Base-by-base conservation (phyloP, 2,888 invertebrate genomes). In the Gasteruption jaculator region DNA sequence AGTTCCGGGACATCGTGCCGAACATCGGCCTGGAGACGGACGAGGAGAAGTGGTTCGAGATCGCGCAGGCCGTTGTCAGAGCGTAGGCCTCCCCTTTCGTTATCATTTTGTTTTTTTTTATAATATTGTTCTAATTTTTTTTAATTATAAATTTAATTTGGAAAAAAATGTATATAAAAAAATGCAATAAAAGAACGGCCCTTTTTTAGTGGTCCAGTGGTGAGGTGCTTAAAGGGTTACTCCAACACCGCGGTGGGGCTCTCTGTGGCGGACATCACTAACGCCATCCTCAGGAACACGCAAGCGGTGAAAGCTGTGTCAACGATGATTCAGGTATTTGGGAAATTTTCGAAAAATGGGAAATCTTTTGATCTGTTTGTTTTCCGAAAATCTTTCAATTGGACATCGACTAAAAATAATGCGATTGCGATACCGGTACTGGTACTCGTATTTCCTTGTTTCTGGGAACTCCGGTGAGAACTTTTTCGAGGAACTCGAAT, bases 151-250 rank as follows among this genome's bases (percentile, higher is more conserved):
- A 24, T 7, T 14, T 8, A 5, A 2, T 24, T 10, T 16, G n/a
- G 2, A n/a, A 33, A 16, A 33, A 4, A 4, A n/a, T n/a, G n/a
- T n/a, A n/a, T n/a, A n/a, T n/a, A n/a, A n/a, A n/a, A n/a, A 32
- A 3, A n/a, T n/a, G n/a, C n/a, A n/a, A 12, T 18, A 18, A 22
- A n/a, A 22, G 7, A 15, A 32, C 14, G 31, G 25, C 34, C 30
- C 26, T 38, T 36, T 30, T 63, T 71, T 43, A 78, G 79, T 52
- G 78, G 77, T 2, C 63, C 74, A 35, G 73, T 73, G 32, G 72
- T 78, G 22, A 74, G 77, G 52, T 73, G 73, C 52, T 57, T 77
- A 50, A 78, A 78, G 59, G 78, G 78, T 21, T 78, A 77, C 55
- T 74, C 76, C 3, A 76, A 74, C 26, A 76, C 75, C 58, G 77